Percentiles rank a stretch among this genome's conserved stretches.
These are phyloP conservation scores for Lacerta viridis DNA, from an alignment of 2,797 vertebrate species.

Conservation along the genomic window DNA sequence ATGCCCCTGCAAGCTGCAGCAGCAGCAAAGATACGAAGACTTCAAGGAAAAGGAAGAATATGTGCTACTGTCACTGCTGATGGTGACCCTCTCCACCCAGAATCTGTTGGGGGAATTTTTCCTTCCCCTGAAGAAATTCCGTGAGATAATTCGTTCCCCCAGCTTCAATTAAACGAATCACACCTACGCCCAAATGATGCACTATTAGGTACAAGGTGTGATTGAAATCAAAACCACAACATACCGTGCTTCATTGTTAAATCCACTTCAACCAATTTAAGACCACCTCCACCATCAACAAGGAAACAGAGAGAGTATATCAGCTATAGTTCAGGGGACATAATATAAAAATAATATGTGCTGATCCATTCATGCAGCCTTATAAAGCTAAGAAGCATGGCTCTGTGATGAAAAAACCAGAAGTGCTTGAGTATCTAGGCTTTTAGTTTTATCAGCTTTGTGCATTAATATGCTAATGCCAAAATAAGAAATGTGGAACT, in stretches of 20 bases:
- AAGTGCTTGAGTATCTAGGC: constrained; percentile 68
- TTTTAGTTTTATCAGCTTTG: constrained; percentile 73
- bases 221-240: accelerated
- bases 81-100: too few species aligned
- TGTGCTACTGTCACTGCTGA: too few species aligned
- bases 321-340: constrained; percentile 59
- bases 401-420: constrained; percentile 60
- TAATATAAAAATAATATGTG: constrained; percentile 39
- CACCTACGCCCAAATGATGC: not conserved
- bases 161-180: not conserved
- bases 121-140: not conserved
- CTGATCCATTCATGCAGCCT: constrained; percentile 56
- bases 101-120: not conserved
- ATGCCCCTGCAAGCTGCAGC: too few species aligned
- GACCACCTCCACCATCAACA: constrained; percentile 56
- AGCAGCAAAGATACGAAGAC: too few species aligned
- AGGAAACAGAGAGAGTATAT: constrained; percentile 54
- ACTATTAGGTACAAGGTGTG: not conserved
- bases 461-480: constrained; percentile 80
- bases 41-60: too few species aligned
- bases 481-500: constrained; percentile 76
- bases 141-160: not conserved
- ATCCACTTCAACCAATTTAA: constrained; percentile 1
- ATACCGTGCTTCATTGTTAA: constrained; percentile 50
- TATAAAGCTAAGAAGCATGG: constrained; percentile 37